These are phyloP conservation scores for Drosophila saltans DNA, from an alignment of 1,140 invertebrate species.

Conservation along the genomic window DNA sequence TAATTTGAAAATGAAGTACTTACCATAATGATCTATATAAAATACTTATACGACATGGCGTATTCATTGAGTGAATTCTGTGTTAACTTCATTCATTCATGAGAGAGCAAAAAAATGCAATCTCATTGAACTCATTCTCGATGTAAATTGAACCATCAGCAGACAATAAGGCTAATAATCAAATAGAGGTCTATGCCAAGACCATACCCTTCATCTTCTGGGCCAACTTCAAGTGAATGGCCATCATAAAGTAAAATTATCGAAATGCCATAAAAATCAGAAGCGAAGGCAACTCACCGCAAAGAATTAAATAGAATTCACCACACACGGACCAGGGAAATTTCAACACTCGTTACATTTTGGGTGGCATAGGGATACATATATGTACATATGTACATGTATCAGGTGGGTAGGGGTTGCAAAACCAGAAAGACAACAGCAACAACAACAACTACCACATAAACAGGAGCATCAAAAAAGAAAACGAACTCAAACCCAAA, in stretches of 20 bases:
- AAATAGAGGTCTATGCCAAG: not conserved
- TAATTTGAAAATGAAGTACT: no score
- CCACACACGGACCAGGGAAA: conserved; percentile 28
- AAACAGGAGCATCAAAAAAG: not conserved
- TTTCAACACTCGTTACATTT: conserved; percentile 52
- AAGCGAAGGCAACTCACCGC: conserved; percentile 12
- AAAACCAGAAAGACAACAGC: not conserved
- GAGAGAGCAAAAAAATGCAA: not conserved
- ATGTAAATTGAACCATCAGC: not conserved
- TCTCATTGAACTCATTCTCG: not conserved
- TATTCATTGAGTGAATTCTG: not conserved
- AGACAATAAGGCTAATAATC: no score
- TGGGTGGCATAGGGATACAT: not conserved
- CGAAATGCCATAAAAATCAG: conserved; percentile 10
- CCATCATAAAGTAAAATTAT: not conserved
- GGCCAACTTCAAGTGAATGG: not conserved
- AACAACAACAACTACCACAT: no score
- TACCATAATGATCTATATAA: no score
- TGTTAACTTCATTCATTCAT: not conserved
- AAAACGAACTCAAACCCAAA: not conserved
- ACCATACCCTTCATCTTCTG: no score
- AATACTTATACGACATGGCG: not conserved
- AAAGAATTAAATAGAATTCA: not conserved
- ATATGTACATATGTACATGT: no score
- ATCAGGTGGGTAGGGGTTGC: not conserved